These are phyloP conservation scores for Anguilla pacifica DNA, from an alignment of 2,797 vertebrate genomes.

Conservation along the genomic window DNA sequence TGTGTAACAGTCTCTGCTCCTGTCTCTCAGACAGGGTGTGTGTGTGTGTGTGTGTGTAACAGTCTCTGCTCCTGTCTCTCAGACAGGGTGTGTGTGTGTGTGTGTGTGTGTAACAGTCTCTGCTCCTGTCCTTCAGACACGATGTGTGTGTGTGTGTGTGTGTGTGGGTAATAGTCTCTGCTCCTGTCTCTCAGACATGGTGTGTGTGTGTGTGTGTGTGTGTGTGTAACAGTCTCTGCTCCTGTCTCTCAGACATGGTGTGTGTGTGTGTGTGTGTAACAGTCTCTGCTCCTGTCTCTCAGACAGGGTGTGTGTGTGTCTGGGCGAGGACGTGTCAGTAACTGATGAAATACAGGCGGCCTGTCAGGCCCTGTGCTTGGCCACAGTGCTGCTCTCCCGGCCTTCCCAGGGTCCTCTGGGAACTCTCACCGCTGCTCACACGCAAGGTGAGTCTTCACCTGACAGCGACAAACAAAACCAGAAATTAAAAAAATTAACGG, in stretches of 20 bases:
- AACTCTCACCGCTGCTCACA: slow-evolving; percentile 29
- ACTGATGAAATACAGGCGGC: slow-evolving; percentile 67
- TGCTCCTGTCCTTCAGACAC: slow-evolving; percentile 50
- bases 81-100: too few species aligned
- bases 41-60: too few species aligned
- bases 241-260: too few species aligned
- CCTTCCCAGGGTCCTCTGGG: slow-evolving; percentile 27
- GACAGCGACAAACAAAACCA: not conserved
- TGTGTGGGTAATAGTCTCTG: too few species aligned
- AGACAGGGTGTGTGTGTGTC: slow-evolving; percentile 70
- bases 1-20: too few species aligned
- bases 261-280: too few species aligned
- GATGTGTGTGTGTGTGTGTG: slow-evolving; percentile 68
- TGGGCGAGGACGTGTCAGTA: slow-evolving; percentile 60
- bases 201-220: too few species aligned
- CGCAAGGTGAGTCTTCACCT: slow-evolving; percentile 54
- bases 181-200: too few species aligned
- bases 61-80: too few species aligned
- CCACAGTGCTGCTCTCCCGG: slow-evolving; percentile 40
- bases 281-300: not conserved
- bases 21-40: too few species aligned
- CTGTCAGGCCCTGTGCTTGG: slow-evolving; percentile 71
- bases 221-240: too few species aligned
- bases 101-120: not conserved
- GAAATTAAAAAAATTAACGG: not conserved